These are phyloP conservation scores for Muscidifurax raptorellus DNA, from an alignment of 1,140 invertebrate genomes.

Conservation along the genomic window DNA sequence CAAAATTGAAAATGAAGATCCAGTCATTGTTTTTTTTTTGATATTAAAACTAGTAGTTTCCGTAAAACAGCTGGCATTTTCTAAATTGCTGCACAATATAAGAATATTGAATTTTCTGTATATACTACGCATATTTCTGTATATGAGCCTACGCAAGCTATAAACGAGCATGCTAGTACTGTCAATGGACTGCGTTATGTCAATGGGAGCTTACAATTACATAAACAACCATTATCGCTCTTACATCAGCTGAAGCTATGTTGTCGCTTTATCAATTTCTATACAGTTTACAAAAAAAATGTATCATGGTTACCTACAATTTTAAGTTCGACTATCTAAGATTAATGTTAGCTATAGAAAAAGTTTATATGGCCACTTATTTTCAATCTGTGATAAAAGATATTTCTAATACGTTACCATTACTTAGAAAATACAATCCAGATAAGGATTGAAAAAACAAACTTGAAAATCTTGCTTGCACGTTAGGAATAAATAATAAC, in stretches of 20 bases:
- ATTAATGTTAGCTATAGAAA: too few species aligned
- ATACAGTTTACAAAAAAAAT: slow-evolving; percentile 30
- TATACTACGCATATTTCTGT: too few species aligned
- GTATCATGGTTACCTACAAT: too few species aligned
- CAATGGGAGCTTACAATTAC: slow-evolving; percentile 19
- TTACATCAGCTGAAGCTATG: slow-evolving; percentile 38
- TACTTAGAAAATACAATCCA: too few species aligned
- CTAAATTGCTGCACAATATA: slow-evolving; percentile 32
- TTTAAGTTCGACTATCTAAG: too few species aligned
- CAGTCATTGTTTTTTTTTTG: slow-evolving; percentile 46
- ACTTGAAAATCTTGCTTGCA: too few species aligned
- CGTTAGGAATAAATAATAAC: too few species aligned
- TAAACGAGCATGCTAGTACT: slow-evolving; percentile 44
- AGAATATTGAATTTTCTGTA: slow-evolving; percentile 41
- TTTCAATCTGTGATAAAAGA: too few species aligned
- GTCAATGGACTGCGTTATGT: slow-evolving; percentile 35
- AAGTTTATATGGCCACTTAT: too few species aligned
- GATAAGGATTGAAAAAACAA: too few species aligned
- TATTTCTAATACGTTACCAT: too few species aligned
- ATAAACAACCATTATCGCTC: slow-evolving; percentile 22
- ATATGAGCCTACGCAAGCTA: slow-evolving; percentile 36
- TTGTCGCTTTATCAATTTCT: slow-evolving; percentile 45
- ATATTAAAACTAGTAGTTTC: slow-evolving; percentile 32
- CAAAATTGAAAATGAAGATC: slow-evolving; percentile 23
- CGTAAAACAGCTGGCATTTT: slow-evolving; percentile 30